Percentiles rank a stretch among this genome's conserved stretches.
phyloP scores from a whole-genome alignment of 2,797 vertebrate species.

The Hoplostethus atlanticus region DNA sequence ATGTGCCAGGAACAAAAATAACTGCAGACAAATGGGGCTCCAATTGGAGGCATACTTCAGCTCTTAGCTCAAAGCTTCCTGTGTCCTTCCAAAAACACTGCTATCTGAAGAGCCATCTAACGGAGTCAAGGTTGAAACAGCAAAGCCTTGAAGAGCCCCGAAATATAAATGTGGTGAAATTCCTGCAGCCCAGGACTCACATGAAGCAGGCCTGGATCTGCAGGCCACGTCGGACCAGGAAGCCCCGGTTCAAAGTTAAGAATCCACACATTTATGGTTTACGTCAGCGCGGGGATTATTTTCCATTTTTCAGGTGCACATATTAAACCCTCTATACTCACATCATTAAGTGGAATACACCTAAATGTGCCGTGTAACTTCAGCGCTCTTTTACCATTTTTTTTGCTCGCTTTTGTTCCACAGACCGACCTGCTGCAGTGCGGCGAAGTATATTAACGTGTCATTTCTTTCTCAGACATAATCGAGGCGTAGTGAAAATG shows the following conservation, averaged over 20 bases:
- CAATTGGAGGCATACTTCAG: conserved; percentile 50
- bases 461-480: conserved; percentile 59
- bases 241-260: conserved; percentile 31
- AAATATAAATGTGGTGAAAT: conserved; percentile 58
- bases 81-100: conserved; percentile 34
- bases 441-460: conserved; percentile 44
- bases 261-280: conserved; percentile 39
- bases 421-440: conserved; percentile 40
- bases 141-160: conserved; percentile 35
- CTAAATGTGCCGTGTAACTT: conserved; percentile 43
- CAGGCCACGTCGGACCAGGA: conserved; percentile 13
- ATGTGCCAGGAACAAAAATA: conserved; percentile 68
- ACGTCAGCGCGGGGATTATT: conserved; percentile 34
- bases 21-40: conserved; percentile 56
- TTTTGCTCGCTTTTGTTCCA: conserved; percentile 57
- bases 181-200: conserved; percentile 28
- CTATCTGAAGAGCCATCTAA: conserved; percentile 47
- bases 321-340: conserved; percentile 48
- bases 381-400: conserved; percentile 23
- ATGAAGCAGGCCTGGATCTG: background rate
- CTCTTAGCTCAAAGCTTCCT: conserved; percentile 57
- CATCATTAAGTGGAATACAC: conserved; percentile 49
- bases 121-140: conserved; percentile 51
- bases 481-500: conserved; percentile 45
- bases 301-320: conserved; percentile 61